Evolutionary conservation across 1,140 invertebrate species (phyloP), one percentile per base, ranked within the genome.

Genomic region (Mercenaria mercenaria): DNA sequence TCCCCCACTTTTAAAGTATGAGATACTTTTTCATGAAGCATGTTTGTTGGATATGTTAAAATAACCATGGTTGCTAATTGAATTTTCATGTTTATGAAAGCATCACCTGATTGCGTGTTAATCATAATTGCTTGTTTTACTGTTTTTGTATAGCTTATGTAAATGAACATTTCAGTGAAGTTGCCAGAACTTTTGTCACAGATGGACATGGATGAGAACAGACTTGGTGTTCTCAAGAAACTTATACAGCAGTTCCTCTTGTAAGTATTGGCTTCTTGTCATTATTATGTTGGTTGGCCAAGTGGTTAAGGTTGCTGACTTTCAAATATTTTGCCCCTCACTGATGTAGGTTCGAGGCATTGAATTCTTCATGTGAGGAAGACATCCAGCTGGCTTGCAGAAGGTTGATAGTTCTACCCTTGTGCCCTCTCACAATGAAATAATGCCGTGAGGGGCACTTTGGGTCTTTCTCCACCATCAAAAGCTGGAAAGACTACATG

Each of bases 141-240:
- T n/a, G n/a, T n/a, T n/a, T n/a, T n/a, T n/a, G n/a, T n/a, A n/a
- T n/a, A n/a, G n/a, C n/a, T n/a, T n/a, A n/a, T n/a, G n/a, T n/a
- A n/a, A n/a, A n/a, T n/a, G n/a, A n/a, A n/a, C n/a, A n/a, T 61
- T 89, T 29, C 88, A 89, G 88, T 89, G 0, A 89, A 89, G 39
- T 64, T 89, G 26, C 88, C 88, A 23, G 50, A 47, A 15, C 39
- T 89, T 1, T 26, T 89, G 10, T 4, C 26, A 0, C n/a, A 89
- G 80, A 89, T 89, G 88, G 80, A 89, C 8, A 43, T 89, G 37
- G 88, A 83, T 59, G 81, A 83, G 32, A 61, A 83, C 69, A 89
- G 80, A 76, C 69, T 83, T 10, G 81, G 81, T 64, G 80, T 84
- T 3, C 26, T 89, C 18, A 50, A 56, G 47, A 89, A 89, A 67